Base-by-base conservation (phyloP, 2,797 vertebrate genomes). In the Buceros bicornis region DNA sequence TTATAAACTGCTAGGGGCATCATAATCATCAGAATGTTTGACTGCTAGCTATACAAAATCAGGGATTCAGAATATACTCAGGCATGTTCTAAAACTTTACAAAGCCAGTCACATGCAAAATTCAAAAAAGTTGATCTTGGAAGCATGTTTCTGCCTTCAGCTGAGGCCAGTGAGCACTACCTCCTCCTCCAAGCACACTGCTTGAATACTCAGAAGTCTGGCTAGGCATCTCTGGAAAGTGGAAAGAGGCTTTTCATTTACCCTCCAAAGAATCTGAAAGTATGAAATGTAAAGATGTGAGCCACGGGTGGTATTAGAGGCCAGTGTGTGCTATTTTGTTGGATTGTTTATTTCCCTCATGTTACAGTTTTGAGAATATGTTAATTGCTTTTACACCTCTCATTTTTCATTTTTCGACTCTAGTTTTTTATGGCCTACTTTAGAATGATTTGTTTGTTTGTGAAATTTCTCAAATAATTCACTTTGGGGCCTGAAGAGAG, bases 271-370 rank as follows among this genome's bases (percentile, higher is more conserved):
- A 64, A 40, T 14, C 24, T 45, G 11, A 45, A 92, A 79, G 48
- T 31, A 25, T 2, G 37, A 90, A 73, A 11, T 0, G 0, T 7
- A 16, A 54, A 50, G 6, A n/a, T 6, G 0, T 48, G 37, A 86
- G 31, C 16, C 29, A 60, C 24, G 29, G n/a, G 77, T 26, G 7
- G 3, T 10, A 11, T 8, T 56, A 62, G 50, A 77, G 35, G 13
- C 13, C 26, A 29, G 2, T 42, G 4, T 26, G 8, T 42, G 21
- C 6, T 54, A 2, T 25, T 73, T 16, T 43, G 26, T 13, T 61
- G 40, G 18, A 45, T 29, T 31, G 51, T 57, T 37, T 21, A 29
- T 58, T 78, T 56, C 24, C 29, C 17, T 89, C 11, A 6, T 0
- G 0, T 56, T 43, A 13, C 16, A 58, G 20, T 54, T 93, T 93